phyloP scores from a whole-genome alignment of 2,888 invertebrate genomes.

The Pseudolycoriella hygida region DNA sequence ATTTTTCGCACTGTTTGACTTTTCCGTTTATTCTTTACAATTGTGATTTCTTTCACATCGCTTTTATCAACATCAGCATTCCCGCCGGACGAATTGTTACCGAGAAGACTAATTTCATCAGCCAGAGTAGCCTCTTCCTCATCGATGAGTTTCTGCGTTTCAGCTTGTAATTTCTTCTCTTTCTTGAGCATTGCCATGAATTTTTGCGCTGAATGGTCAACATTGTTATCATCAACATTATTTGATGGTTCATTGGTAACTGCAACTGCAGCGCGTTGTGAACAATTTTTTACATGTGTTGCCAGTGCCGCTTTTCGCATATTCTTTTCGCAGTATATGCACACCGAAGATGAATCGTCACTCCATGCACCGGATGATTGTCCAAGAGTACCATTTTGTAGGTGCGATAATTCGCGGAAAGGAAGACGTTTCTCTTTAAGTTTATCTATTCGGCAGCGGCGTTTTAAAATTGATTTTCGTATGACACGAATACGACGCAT shows the following conservation, averaged over 20 bases:
- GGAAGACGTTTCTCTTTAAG: constrained; percentile 27
- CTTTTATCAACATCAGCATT: not conserved
- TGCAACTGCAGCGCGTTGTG: constrained; percentile 9
- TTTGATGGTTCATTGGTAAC: not conserved
- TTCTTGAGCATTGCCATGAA: not conserved
- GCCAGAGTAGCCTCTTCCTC: not conserved
- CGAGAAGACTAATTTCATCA: not conserved
- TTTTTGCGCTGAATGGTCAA: not conserved
- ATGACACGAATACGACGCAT: constrained; percentile 49
- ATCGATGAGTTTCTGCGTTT: not conserved
- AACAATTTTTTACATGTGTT: constrained; percentile 52
- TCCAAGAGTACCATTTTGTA: constrained; percentile 15
- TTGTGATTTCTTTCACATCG: not conserved
- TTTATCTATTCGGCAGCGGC: constrained; percentile 42
- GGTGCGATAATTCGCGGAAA: constrained; percentile 21
- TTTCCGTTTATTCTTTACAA: not conserved
- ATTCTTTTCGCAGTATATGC: constrained; percentile 43
- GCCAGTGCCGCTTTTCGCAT: constrained; percentile 55
- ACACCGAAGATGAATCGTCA: constrained; percentile 38
- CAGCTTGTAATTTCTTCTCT: not conserved
- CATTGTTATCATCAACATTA: not conserved
- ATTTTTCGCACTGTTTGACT: not conserved
- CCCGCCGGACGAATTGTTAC: not conserved
- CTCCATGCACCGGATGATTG: constrained; percentile 13
- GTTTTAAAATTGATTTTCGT: constrained; percentile 46